phyloP scores from a whole-genome alignment of 2,113 vertebrate species.

The Nestor notabilis region DNA sequence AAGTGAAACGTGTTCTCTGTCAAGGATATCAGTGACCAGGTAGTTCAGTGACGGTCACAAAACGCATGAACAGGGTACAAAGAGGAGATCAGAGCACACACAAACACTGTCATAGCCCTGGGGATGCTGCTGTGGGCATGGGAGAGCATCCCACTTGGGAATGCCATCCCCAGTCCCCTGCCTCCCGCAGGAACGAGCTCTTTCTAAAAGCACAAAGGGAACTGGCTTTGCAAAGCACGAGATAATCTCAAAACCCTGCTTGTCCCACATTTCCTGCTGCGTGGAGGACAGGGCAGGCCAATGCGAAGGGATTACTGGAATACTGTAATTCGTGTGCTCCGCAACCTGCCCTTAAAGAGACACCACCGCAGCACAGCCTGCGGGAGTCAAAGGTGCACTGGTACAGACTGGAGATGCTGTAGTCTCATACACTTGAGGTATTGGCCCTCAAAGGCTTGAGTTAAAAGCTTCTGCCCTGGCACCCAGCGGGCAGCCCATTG shows the following conservation, averaged over 20 bases:
- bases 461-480: neutral
- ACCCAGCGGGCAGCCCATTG: rapidly evolving
- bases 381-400: rapidly evolving
- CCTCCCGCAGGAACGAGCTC: neutral
- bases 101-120: rapidly evolving
- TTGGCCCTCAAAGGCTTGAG: neutral
- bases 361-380: neutral
- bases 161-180: neutral
- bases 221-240: neutral
- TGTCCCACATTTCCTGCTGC: slow-evolving; percentile 25
- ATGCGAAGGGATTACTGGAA: slow-evolving; percentile 6
- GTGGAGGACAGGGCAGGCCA: neutral
- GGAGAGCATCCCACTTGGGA: rapidly evolving
- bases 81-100: neutral
- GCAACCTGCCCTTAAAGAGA: neutral
- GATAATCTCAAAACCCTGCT: slow-evolving; percentile 55
- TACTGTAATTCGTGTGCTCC: neutral
- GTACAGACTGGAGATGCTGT: neutral
- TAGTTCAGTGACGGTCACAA: neutral
- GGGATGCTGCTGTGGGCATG: neutral
- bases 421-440: neutral
- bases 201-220: neutral
- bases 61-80: rapidly evolving
- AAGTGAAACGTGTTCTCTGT: neutral
- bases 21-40: neutral